Evolutionary conservation across 2,888 invertebrate species (phyloP), one percentile per base, ranked within the genome.

Genomic region (Scaptomyza cyrtandrae): DNA sequence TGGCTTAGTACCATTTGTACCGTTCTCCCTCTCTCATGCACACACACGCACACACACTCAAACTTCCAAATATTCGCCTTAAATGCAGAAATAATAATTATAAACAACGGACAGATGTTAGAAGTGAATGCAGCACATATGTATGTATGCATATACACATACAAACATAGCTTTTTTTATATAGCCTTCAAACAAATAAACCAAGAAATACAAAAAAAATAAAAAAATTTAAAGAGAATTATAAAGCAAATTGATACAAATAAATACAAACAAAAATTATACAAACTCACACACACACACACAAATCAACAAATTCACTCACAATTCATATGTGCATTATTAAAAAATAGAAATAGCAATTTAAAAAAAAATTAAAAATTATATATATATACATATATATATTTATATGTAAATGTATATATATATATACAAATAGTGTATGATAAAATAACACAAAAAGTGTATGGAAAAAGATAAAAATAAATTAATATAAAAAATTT

Each of bases 291-390:
- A 19, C 11, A 52, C 52, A 27, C 13, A 27, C 24, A 24, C 13
- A 33, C 11, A 52, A 33, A 6, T 29, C 29, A 6, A 33, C 33
- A 41, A 14, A 57, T 56, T 14, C 44, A 54, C 39, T 54, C 66
- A 35, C 57, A 71, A 66, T 66, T 66, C 55, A 71, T 71, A 63
- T 78, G 71, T 65, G 67, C 68, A 79, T 63, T 64, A 49, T 62
- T 63, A 52, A 77, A 67, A 39, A 55, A 64, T 72, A 79, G 60
- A 62, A 78, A 78, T 60, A 55, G 50, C 16, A 35, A 35, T 50
- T 50, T 49, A 60, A 64, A 68, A 63, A 60, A 45, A 14, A 39
- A 37, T 14, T n/a, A n/a, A n/a, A n/a, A n/a, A 37, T 14, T 14
- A 39, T 14, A 37, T 16, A 1, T 6, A 41, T 14, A 10, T 16